Evolutionary conservation across 2,113 vertebrate genomes (phyloP), one percentile per base, ranked within the genome.

Genomic region (Pao palembangensis): DNA sequence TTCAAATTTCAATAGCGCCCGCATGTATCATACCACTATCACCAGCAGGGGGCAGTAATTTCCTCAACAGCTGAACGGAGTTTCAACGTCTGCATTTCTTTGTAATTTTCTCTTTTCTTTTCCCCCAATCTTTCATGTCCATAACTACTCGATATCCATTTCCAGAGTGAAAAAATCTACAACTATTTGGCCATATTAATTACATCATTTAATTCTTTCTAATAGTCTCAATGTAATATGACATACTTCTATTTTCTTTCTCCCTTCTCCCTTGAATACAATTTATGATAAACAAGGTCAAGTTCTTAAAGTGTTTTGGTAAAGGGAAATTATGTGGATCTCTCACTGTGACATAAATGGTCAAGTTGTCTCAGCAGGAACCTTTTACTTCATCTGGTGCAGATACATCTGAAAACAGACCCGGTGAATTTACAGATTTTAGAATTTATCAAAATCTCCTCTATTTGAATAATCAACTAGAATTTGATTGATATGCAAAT

Each of bases 401-500:
- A 92, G 85, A 89, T 88, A 83, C 76, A 79, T 90, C 49, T 85
- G 70, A 38, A 12, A 38, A 28, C 3, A 28, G 3, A 28, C 31
- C 5, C 31, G 2, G 8, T 34, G 5, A 34, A 34, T 8, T 34
- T 6, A 10, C 31, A 34, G 6, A 38, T 38, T 12, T 38, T 3
- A 38, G 88, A 88, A 85, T 89, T 79, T 53, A 79, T 28, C 76
- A 88, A 88, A 86, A 89, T 80, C 88, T 89, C 88, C 90, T 76
- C 71, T 88, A 88, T 91, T 86, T 90, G 93, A 95, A 95, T 95
- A 94, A 97, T 95, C 93, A 98, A 96, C 93, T 95, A 96, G 93
- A 94, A 98, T 98, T 98, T 96, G 93, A 98, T 98, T 96, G 96
- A 98, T 98, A 98, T 98, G 95, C 93, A 98, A 98, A 98, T 98